These are phyloP conservation scores for Gymnodraco acuticeps DNA, from an alignment of 2,797 vertebrate genomes.

Conservation along the genomic window DNA sequence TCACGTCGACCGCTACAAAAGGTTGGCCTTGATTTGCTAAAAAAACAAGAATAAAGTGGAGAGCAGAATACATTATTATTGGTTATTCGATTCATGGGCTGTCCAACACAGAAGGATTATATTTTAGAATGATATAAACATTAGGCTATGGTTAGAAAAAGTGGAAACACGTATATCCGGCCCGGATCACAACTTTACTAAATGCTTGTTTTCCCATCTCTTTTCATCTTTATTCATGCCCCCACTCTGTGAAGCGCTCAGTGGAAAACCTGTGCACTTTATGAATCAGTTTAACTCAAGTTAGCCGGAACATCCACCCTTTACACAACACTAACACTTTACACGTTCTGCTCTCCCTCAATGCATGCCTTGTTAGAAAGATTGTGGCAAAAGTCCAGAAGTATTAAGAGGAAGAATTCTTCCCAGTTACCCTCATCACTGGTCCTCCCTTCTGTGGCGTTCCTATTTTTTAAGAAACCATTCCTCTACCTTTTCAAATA, in stretches of 20 bases:
- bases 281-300: slow-evolving; percentile 47
- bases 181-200: slow-evolving; percentile 22
- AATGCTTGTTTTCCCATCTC: slow-evolving; percentile 20
- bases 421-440: slow-evolving; percentile 12
- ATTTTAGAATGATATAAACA: slow-evolving; percentile 40
- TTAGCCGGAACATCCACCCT: slow-evolving; percentile 34
- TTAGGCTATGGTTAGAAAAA: slow-evolving; percentile 36
- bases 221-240: slow-evolving; percentile 53
- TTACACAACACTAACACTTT: slow-evolving; percentile 41
- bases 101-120: too few species aligned
- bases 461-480: neutral
- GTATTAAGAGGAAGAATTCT: slow-evolving; percentile 14
- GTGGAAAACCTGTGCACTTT: slow-evolving; percentile 17
- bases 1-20: neutral
- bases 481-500: accelerated
- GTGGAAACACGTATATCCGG: neutral
- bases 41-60: neutral
- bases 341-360: slow-evolving; percentile 8
- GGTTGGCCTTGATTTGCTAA: neutral
- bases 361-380: slow-evolving; percentile 25
- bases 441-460: neutral
- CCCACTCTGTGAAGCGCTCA: slow-evolving; percentile 41
- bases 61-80: neutral
- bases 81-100: neutral
- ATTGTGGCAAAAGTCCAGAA: slow-evolving; percentile 29